Base-by-base conservation (phyloP, 2,888 invertebrate species). In the Lasioglossum villosulum region DNA sequence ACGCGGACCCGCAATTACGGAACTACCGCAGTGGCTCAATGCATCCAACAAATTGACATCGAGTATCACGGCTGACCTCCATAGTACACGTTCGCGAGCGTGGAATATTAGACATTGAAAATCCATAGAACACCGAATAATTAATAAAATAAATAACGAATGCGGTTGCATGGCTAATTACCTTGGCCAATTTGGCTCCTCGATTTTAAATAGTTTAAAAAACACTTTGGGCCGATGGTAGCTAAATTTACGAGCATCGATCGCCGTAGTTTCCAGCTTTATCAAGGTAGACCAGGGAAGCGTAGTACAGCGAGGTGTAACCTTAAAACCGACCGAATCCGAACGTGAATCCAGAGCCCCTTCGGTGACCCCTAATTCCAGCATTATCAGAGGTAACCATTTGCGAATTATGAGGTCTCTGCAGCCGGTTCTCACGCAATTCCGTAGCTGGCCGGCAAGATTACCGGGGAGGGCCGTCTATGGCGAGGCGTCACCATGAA, bases 401-500 rank as follows among this genome's bases (percentile, higher is more conserved):
- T 79, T 79, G 73, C 79, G 80, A 85, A 77, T 83, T 80, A 77
- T 63, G 79, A 77, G 76, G 42, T 80, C 39, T 66, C 76, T 3
- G 71, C 77, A 70, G 45, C 37, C 77, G 70, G 74, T 80, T 75
- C 83, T 80, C 83, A 76, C 73, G 83, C 72, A 74, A 79, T 83
- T 73, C 73, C 73, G 56, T 68, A 30, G 71, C 74, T 80, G 80
- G 63, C 56, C 74, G 16, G 73, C 71, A 66, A 86, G 82, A 80
- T 86, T 81, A 82, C 79, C 66, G 5, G 39, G 4, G 16, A 27
- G 10, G 63, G 1, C n/a, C 52, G 76, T 79, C 86, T 76, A 78
- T 75, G 77, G 66, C 78, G 70, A 74, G 82, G 80, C 80, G 82
- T 85, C 75, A 85, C 77, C 80, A 39, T 88, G 88, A 80, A 85